These are phyloP conservation scores for Emydocephalus ijimae DNA, from an alignment of 2,113 vertebrate species.

Conservation along the genomic window DNA sequence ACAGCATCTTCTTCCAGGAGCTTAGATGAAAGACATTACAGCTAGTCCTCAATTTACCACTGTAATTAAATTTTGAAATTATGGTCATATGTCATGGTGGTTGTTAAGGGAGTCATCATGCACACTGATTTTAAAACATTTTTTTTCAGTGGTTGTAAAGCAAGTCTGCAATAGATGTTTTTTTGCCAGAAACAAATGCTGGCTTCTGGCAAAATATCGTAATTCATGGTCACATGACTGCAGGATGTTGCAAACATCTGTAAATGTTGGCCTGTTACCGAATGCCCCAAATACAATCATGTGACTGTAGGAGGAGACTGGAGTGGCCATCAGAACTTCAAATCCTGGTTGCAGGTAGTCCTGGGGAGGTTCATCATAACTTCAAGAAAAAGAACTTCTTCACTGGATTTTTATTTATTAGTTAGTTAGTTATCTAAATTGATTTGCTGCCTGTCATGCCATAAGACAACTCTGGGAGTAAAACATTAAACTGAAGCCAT, in stretches of 20 bases:
- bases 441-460: too few species aligned
- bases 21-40: not conserved
- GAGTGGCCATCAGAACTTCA: not conserved
- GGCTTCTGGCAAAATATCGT: not conserved
- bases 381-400: not conserved
- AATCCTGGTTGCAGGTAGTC: not conserved
- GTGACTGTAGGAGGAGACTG: too few species aligned
- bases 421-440: too few species aligned
- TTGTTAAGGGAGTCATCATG: not conserved
- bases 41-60: not conserved
- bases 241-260: not conserved
- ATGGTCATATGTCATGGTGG: not conserved
- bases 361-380: not conserved
- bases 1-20: not conserved
- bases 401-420: not conserved
- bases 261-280: not conserved
- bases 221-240: not conserved
- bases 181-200: not conserved
- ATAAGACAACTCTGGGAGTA: too few species aligned
- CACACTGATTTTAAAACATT: not conserved
- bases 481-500: too few species aligned
- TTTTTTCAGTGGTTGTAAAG: not conserved
- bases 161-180: not conserved
- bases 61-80: not conserved
- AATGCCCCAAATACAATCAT: not conserved